phyloP scores from a whole-genome alignment of 2,113 vertebrate species.

The Pygoscelis adeliae region DNA sequence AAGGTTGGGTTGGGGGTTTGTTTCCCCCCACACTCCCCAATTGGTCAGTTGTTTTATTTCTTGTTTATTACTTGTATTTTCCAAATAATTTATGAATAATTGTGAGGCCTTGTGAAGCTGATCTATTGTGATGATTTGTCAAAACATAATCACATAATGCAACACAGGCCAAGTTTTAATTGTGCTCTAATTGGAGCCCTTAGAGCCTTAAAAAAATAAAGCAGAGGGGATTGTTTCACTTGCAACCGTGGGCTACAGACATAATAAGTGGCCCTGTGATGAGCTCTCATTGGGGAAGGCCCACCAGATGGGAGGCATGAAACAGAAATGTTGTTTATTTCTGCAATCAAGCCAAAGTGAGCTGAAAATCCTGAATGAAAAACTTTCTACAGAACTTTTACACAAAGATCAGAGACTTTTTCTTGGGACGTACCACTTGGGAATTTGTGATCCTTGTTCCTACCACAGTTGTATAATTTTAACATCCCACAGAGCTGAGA shows the following conservation, averaged over 20 bases:
- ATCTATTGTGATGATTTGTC: slow-evolving; percentile 32
- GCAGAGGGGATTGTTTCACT: neutral
- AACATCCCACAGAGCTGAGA: slow-evolving; percentile 45
- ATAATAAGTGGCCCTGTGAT: neutral
- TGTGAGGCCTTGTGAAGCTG: neutral
- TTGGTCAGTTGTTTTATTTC: neutral
- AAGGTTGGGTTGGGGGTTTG: neutral
- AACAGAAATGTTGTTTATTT: slow-evolving; percentile 45
- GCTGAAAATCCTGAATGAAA: slow-evolving; percentile 34
- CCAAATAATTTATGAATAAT: neutral
- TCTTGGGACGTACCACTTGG: neutral
- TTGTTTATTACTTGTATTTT: neutral
- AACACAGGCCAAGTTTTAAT: slow-evolving; percentile 29
- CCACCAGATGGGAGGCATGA: slow-evolving; percentile 23
- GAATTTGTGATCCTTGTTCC: slow-evolving; percentile 34
- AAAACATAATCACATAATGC: slow-evolving; percentile 21
- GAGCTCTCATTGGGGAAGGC: neutral
- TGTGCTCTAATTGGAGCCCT: neutral
- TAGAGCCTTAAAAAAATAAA: slow-evolving; percentile 4
- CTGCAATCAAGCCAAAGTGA: slow-evolving; percentile 41
- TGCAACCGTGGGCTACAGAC: neutral
- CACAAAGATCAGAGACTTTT: slow-evolving; percentile 58
- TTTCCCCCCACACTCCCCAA: too few species aligned
- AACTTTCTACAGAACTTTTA: slow-evolving; percentile 27
- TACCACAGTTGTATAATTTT: slow-evolving; percentile 41